These are phyloP conservation scores for Scelioninae gen. 1 DNA, from an alignment of 2,888 invertebrate genomes.

Conservation along the genomic window DNA sequence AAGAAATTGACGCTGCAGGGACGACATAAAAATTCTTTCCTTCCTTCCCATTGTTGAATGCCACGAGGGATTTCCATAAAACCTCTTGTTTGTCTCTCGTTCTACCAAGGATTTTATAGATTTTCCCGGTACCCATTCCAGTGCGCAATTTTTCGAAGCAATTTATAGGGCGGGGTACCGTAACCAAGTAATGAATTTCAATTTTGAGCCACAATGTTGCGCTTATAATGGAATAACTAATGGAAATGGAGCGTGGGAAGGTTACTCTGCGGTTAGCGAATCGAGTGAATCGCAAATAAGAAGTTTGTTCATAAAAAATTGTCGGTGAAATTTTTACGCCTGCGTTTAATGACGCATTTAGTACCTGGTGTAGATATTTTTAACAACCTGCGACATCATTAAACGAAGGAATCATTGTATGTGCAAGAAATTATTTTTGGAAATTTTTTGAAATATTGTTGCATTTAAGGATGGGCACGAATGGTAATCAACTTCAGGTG, in stretches of 20 bases:
- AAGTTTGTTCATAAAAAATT: too few relatives aligned
- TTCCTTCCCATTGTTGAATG: background rate
- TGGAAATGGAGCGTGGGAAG: slow-evolving; percentile 52
- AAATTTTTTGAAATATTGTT: too few relatives aligned
- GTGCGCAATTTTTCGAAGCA: background rate
- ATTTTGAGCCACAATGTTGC: slow-evolving; percentile 13
- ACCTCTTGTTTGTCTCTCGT: background rate
- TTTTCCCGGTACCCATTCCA: slow-evolving; percentile 33
- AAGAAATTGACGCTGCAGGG: slow-evolving; percentile 5
- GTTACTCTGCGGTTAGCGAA: slow-evolving; percentile 21
- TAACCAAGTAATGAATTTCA: slow-evolving; percentile 41
- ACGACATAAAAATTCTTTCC: slow-evolving; percentile 8
- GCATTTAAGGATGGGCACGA: background rate
- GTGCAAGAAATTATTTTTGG: too few relatives aligned
- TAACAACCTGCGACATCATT: too few relatives aligned
- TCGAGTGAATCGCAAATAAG: background rate
- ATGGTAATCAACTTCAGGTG: too few relatives aligned
- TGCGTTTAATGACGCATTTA: slow-evolving; percentile 5
- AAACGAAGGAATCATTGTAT: too few relatives aligned
- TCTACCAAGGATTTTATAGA: slow-evolving; percentile 20
- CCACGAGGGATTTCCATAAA: slow-evolving; percentile 13
- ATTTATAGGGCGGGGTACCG: background rate
- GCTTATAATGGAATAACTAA: slow-evolving; percentile 35
- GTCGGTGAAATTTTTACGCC: too few relatives aligned
- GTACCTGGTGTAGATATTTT: too few relatives aligned